Conservation (phyloP, 1,140 invertebrate species). For the Solenopsis fugax region DNA sequence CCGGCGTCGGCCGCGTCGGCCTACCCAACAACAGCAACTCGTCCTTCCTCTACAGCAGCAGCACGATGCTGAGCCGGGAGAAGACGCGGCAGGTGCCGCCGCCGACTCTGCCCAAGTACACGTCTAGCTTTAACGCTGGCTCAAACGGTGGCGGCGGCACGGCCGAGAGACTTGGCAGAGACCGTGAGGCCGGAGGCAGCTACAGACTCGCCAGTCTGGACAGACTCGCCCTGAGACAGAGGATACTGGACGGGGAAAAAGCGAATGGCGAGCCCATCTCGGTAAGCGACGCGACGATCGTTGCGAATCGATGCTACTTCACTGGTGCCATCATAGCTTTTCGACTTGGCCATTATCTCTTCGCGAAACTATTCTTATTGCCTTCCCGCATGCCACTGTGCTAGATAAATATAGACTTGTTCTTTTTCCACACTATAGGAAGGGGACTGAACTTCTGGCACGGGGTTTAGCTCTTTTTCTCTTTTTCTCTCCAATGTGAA, state of each 20-base stretch:
- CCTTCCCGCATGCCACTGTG: not conserved
- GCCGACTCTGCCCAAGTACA: constrained; percentile 90
- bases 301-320: not conserved
- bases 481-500: too few relatives aligned
- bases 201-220: constrained; percentile 91
- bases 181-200: constrained; percentile 88
- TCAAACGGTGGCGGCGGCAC: constrained; percentile 86
- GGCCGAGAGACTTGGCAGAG: constrained; percentile 86
- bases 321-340: not conserved
- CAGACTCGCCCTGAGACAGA: constrained; percentile 90
- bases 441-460: too few relatives aligned
- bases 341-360: not conserved
- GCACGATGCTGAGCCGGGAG: constrained; percentile 82
- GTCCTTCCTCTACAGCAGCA: constrained; percentile 86
- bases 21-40: constrained; percentile 83
- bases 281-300: constrained; percentile 79
- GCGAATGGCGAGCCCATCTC: constrained; percentile 83
- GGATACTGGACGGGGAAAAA: constrained; percentile 88
- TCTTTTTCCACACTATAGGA: too few relatives aligned
- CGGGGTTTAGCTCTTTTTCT: too few relatives aligned
- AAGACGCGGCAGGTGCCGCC: constrained; percentile 88
- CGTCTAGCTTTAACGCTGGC: constrained; percentile 88
- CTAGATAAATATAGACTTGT: not conserved
- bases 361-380: not conserved
- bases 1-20: constrained; percentile 63